These are phyloP conservation scores for Phymorhynchus buccinoides DNA, from an alignment of 1,140 invertebrate species.

Conservation along the genomic window DNA sequence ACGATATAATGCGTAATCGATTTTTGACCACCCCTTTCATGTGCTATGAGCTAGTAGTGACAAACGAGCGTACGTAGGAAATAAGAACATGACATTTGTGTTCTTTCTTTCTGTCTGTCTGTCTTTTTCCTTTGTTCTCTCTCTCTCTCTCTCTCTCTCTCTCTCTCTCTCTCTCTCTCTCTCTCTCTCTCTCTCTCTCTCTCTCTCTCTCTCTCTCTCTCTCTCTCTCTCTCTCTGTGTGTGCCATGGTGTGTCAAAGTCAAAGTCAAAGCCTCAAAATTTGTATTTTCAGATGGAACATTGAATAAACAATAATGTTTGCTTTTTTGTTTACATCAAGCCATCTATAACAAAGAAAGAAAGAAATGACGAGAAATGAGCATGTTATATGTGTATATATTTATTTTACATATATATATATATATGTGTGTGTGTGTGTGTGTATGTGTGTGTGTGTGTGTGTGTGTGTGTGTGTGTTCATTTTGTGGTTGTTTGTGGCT, in stretches of 20 bases:
- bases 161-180: too few relatives aligned
- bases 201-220: constrained; percentile 29
- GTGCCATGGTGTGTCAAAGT: background rate
- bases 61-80: too few relatives aligned
- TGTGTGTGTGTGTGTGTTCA: background rate
- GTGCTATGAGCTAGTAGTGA: too few relatives aligned
- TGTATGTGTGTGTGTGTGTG: background rate
- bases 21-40: too few relatives aligned
- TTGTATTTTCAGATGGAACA: background rate
- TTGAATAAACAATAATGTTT: too few relatives aligned
- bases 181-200: background rate
- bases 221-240: background rate
- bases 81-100: background rate
- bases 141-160: too few relatives aligned
- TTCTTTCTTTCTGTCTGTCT: too few relatives aligned
- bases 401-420: background rate
- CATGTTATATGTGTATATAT: background rate
- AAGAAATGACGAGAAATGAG: too few relatives aligned
- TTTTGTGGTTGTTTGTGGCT: background rate
- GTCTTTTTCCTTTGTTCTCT: too few relatives aligned
- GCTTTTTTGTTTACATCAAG: too few relatives aligned
- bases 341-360: too few relatives aligned
- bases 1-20: background rate
- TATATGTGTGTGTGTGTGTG: background rate
- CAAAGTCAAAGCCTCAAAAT: too few relatives aligned